Evolutionary conservation across 2,888 invertebrate genomes (phyloP), one percentile per base, ranked within the genome.

Genomic region (Eupithecia tripunctaria): DNA sequence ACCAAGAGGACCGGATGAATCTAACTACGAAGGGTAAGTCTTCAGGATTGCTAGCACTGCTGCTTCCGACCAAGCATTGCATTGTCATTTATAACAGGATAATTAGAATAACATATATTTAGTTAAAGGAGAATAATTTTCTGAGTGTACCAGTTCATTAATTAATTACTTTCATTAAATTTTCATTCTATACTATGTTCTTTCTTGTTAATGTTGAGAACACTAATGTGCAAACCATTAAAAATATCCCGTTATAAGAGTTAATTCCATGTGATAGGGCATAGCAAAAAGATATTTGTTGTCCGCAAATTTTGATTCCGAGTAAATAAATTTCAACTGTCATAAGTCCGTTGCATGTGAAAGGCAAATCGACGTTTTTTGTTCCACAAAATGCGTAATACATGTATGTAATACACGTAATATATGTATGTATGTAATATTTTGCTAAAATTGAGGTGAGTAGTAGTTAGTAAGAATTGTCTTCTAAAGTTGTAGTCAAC

Each of bases 1-100:
- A 84, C 86, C 81, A 91, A 92, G 92, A 91, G 91, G 89, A 84
- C 89, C 93, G 93, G 86, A 94, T 94, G 94, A 94, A 94, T 94
- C 89, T 94, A 90, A 94, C 93, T 87, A 94, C 94, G 81, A 94
- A 89, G 81, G 92, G 94, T 94, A 83, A 92, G 93, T 88, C 18
- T 38, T 60, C 15, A 60, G 27, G 18, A 60, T 29, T 29, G 3
- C 56, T 56, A 25, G 56, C 56, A 25, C 25, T 25, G 21, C 51
- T 51, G 12, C 56, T 56, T 29, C 29, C 18, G 29, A 27, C 51
- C 27, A n/a, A 62, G n/a, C 51, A 56, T 65, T 65, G n/a, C 51
- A 56, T 65, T 65, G 43, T 8, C 29, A 60, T 3, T 60, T 29
- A 14, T 56, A 56, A 56, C 14, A 25, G 14, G 56, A 51, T 47